Evolutionary conservation across 2,797 vertebrate genomes (phyloP).

Genomic region (Graptemys geographica): DNA sequence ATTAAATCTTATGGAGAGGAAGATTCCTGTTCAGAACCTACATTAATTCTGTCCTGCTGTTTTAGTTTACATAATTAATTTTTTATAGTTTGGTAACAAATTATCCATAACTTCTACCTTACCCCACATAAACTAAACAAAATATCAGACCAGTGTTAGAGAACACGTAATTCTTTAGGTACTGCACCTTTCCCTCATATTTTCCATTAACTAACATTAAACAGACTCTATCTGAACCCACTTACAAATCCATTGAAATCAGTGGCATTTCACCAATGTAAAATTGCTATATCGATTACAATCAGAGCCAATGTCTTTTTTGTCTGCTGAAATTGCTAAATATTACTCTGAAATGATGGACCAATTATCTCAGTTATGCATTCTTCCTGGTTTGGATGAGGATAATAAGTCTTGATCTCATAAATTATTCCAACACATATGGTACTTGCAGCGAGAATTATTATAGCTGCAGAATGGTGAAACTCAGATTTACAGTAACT

Average conservation of each 20-base stretch:
- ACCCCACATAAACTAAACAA: constrained; percentile 4
- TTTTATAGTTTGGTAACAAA: background rate
- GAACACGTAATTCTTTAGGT: background rate
- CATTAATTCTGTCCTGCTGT: background rate
- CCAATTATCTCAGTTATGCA: constrained; percentile 2
- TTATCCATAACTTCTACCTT: background rate
- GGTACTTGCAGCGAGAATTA: constrained; percentile 46
- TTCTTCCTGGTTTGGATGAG: constrained; percentile 25
- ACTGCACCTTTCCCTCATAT: background rate
- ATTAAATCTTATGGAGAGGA: background rate
- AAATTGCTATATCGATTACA: background rate
- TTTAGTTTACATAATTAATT: background rate
- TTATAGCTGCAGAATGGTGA: constrained; percentile 51
- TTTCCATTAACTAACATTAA: constrained; percentile 15
- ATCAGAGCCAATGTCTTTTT: constrained; percentile 21
- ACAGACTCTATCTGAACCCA: background rate
- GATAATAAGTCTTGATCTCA: constrained; percentile 45
- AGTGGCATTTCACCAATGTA: background rate
- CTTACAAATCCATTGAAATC: background rate
- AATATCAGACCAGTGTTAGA: background rate
- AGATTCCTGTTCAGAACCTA: background rate
- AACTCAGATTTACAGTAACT: constrained; percentile 55
- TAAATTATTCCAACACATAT: constrained; percentile 47
- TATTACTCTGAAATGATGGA: constrained; percentile 26
- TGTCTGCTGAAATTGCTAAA: background rate